A percentile compares a stretch with the other conserved stretches of the same genome.
Conservation (phyloP, 2,113 vertebrate species). For the Alligator mississippiensis region DNA sequence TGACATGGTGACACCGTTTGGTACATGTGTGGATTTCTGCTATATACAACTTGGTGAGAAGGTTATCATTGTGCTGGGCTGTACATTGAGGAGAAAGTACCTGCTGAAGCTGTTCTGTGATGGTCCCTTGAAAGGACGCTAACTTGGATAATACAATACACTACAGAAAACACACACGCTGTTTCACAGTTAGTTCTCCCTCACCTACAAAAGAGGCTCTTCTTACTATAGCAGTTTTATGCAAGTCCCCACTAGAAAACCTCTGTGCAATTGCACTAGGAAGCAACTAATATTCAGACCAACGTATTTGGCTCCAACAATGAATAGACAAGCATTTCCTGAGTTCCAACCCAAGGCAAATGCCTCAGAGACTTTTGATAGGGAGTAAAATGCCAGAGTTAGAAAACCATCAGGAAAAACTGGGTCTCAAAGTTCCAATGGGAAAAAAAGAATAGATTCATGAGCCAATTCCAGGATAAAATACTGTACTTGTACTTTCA, state of each 20-base stretch:
- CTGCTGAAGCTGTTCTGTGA: conserved; percentile 79
- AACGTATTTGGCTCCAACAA: neutral
- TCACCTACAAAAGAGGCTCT: neutral
- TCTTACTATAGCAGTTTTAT: conserved; percentile 11
- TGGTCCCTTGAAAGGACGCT: conserved; percentile 78
- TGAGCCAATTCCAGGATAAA: neutral
- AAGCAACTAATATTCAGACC: neutral
- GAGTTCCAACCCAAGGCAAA: neutral
- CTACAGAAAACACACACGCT: conserved; percentile 49
- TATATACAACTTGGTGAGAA: neutral
- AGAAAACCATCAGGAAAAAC: conserved; percentile 22
- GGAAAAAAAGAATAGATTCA: conserved; percentile 2
- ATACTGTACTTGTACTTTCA: neutral
- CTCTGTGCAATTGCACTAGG: conserved; percentile 24
- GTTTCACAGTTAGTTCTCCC: conserved; percentile 18
- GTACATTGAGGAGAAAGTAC: conserved; percentile 39
- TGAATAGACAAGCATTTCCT: neutral
- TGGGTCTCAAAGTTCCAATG: neutral
- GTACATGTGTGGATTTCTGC: conserved; percentile 38
- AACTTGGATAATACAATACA: conserved; percentile 39
- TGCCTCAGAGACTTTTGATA: neutral
- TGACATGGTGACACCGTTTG: conserved; percentile 14
- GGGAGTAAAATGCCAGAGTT: conserved; percentile 8
- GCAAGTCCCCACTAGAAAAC: conserved; percentile 3
- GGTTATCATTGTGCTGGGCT: conserved; percentile 61